Evolutionary conservation across 2,113 vertebrate species (phyloP).

Genomic region (Myodes glareolus): DNA sequence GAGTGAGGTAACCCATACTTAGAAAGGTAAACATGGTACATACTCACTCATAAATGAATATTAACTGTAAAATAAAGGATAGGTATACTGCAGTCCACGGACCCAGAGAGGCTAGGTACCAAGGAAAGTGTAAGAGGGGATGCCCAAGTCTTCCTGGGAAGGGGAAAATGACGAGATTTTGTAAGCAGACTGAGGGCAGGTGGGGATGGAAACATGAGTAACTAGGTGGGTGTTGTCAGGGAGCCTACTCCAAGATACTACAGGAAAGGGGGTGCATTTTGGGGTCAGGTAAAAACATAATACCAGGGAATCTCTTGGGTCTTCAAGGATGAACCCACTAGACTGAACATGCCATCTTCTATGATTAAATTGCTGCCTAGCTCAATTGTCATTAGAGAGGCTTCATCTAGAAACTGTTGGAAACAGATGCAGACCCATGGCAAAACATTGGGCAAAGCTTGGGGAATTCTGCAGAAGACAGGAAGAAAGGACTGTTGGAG

Average conservation of each 20-base stretch:
- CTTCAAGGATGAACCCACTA: background rate
- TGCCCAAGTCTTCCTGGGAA: background rate
- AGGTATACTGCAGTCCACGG: background rate
- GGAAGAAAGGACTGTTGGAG: background rate
- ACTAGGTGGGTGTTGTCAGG: background rate
- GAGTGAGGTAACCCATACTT: background rate
- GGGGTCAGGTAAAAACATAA: background rate
- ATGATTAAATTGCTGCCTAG: background rate
- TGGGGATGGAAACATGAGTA: too few species aligned
- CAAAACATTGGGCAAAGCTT: background rate
- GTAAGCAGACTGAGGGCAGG: background rate
- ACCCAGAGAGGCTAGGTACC: background rate
- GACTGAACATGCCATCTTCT: background rate
- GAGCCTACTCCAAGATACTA: background rate
- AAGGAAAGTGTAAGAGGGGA: background rate
- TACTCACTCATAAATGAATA: background rate
- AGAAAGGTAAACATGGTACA: background rate
- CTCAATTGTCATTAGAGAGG: background rate
- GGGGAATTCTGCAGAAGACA: background rate
- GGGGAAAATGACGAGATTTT: background rate
- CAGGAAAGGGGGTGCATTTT: background rate
- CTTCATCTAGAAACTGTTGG: background rate
- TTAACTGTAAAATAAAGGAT: background rate
- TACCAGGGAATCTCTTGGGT: background rate
- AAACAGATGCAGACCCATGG: background rate